Evolutionary conservation across 2,797 vertebrate genomes (phyloP).

Genomic region (Ceryle rudis): DNA sequence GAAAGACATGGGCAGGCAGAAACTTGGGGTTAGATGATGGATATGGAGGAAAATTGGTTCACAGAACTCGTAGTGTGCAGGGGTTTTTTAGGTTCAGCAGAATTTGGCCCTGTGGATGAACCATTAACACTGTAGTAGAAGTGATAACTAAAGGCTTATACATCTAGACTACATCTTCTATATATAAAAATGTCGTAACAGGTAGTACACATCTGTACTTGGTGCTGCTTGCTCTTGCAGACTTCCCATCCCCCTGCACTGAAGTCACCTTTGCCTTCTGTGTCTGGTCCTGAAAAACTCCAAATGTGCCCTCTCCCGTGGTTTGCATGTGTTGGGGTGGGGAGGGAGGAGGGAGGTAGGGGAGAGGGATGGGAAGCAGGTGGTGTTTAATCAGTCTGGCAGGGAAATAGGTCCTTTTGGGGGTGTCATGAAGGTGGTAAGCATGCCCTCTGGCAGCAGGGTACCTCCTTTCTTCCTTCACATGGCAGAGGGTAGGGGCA

Average conservation of each 20-base stretch:
- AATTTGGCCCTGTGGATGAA: background rate
- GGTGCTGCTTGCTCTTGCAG: background rate
- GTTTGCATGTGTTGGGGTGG: background rate
- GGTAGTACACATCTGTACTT: background rate
- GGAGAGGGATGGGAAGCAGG: conserved; percentile 30
- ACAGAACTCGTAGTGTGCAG: background rate
- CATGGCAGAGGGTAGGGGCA: background rate
- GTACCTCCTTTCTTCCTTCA: background rate
- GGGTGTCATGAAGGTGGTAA: conserved; percentile 39
- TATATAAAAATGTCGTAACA: background rate
- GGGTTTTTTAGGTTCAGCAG: background rate
- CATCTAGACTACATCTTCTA: background rate
- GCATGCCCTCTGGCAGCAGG: conserved; percentile 39
- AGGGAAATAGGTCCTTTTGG: conserved; percentile 41
- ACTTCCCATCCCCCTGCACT: background rate
- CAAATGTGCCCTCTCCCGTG: background rate
- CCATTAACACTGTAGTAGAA: background rate
- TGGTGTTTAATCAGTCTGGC: conserved; percentile 52
- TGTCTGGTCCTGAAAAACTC: background rate
- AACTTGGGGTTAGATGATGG: background rate
- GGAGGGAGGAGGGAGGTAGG: background rate
- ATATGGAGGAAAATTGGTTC: background rate
- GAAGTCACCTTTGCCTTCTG: background rate
- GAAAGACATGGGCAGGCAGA: background rate
- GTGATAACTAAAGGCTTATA: background rate